Base-by-base conservation (phyloP, 1,140 invertebrate species). In the Drosophila ficusphila region DNA sequence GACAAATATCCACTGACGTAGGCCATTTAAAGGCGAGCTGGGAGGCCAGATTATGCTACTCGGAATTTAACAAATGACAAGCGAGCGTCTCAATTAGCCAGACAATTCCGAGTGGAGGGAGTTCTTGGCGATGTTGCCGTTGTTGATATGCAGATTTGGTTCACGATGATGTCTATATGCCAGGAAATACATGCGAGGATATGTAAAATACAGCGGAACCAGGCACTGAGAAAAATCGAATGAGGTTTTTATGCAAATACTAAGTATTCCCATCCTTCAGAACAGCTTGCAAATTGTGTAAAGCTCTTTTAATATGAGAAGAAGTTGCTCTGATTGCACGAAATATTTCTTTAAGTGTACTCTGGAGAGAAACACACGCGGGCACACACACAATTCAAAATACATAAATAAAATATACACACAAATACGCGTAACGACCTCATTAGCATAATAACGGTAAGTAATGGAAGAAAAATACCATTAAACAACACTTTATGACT, bases 401-500 rank as follows among this genome's bases (percentile, higher is more conserved):
- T 77, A 88, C 64, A 76, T 77, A 88, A 89, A 88, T 79, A 86
- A 89, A 81, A 86, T 82, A 81, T 81, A 86, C 82, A 78, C 77
- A 88, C 82, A 88, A 86, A 88, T 88, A 82, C 82, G 77, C 82
- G 82, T 88, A 88, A 88, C 82, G 86, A 90, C 81, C 81, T 90
- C 86, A 90, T 90, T 90, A 90, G 81, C 86, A 90, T 90, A 90
- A 90, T 90, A 90, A 90, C 86, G 81, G 86, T 86, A 76, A 90
- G 86, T 90, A 90, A 89, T 89, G 85, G 86, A 85, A 81, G 79
- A 85, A 89, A 89, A 90, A 90, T 90, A 68, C 86, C 86, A 90
- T 90, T 90, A 90, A 90, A 90, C 81, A 90, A 90, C 86, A 90
- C 86, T 90, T 90, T 90, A 90, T 90, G 86, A 90, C 86, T 90